Base-by-base conservation (phyloP, 2,888 invertebrate species). In the Conchocele bisecta region DNA sequence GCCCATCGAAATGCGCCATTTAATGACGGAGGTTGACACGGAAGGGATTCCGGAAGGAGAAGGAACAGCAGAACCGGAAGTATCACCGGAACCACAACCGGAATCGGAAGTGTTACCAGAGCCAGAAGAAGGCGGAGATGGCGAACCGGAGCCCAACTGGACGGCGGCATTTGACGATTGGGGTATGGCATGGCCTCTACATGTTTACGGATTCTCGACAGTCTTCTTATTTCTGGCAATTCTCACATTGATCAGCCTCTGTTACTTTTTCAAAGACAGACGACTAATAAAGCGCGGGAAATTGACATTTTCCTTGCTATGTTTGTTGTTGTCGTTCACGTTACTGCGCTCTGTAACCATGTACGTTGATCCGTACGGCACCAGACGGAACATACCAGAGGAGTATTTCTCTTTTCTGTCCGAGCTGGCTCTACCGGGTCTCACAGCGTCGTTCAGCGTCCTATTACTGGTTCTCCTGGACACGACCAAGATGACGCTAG, bases 81-180 rank as follows among this genome's bases (percentile, higher is more conserved):
- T 35, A 3, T 33, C 44, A 20, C 35, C 58, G 6, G 51, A 26
- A 46, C 35, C 58, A 7, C 46, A 26, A 46, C 44, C 54, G 17
- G 61, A 56, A 39, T 35, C 64, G 7, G 65, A 72, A 58, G 15
- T 33, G 17, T 17, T 29, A 17, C 33, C 35, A 1, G 61, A 53
- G 17, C 57, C 69, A 22, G 63, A 66, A 44, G 69, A 48, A 1
- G 64, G 60, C 22, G 61, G 48, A 20, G 74, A 77, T 81, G 79
- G 83, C 9, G 86, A 85, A 72, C 83, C 85, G 3, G 83, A 75
- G 46, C 86, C 86, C 0, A 67, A 85, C 22, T 86, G 86, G 86
- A 26, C 50, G 0, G 28, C 9, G 20, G 82, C 85, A 4, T 81
- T 75, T 26, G 37, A 57, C 0, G 63, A 73, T 31, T 85, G 83